Conservation (phyloP, 2,888 invertebrate genomes). For the Linnaemya vulpina region DNA sequence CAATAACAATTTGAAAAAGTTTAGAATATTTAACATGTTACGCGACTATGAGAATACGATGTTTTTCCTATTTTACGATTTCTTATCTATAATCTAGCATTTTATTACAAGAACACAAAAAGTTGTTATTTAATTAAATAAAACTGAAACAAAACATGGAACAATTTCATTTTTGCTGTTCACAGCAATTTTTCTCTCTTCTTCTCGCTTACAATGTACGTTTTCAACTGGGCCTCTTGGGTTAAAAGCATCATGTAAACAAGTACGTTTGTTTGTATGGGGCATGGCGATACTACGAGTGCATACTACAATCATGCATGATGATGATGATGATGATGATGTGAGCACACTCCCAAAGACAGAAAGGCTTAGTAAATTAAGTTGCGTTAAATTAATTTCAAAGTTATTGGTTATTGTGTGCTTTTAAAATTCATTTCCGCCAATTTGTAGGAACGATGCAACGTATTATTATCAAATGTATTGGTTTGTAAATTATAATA, state of each 20-base stretch:
- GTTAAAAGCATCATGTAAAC: constrained; percentile 31
- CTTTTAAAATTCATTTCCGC: constrained; percentile 58
- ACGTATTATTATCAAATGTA: constrained; percentile 53
- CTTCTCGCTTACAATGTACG: background rate
- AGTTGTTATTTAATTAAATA: constrained; percentile 37
- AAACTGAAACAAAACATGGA: constrained; percentile 44
- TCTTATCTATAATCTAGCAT: constrained; percentile 69
- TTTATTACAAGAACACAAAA: constrained; percentile 57
- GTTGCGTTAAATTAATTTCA: constrained; percentile 55
- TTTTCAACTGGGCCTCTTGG: background rate
- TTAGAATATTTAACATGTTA: constrained; percentile 37
- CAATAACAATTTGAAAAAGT: constrained; percentile 50
- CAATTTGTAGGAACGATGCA: constrained; percentile 62
- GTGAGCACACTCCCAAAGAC: constrained; percentile 47
- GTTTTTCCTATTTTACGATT: constrained; percentile 35
- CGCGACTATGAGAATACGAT: constrained; percentile 13
- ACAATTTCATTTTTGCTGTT: constrained; percentile 35
- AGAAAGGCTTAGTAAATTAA: constrained; percentile 46
- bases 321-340: constrained; percentile 24
- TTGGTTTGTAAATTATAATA: constrained; percentile 52
- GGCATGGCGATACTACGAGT: background rate
- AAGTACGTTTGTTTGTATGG: constrained; percentile 12
- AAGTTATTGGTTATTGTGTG: constrained; percentile 17
- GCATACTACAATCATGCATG: constrained; percentile 7
- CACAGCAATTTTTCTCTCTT: constrained; percentile 18